phyloP scores from a whole-genome alignment of 2,113 vertebrate species.

The Otus sunia region DNA sequence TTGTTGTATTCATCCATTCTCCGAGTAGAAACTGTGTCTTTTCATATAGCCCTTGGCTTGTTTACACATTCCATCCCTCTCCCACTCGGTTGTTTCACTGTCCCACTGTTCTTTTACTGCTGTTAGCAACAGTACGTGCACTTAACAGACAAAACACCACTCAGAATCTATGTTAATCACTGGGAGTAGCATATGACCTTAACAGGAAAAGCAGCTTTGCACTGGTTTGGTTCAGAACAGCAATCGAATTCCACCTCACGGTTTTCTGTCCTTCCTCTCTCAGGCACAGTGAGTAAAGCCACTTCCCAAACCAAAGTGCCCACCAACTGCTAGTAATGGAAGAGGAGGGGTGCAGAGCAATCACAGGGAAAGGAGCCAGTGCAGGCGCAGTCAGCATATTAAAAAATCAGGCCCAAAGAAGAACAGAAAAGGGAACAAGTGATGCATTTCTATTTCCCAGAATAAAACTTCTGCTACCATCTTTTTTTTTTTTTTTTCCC shows the following conservation, averaged over 20 bases:
- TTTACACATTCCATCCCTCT: conserved; percentile 10
- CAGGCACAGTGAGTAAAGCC: not conserved
- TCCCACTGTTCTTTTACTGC: not conserved
- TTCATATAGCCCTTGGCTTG: not conserved
- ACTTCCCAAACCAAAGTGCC: not conserved
- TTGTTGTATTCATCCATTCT: not conserved
- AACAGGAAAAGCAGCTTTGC: not conserved
- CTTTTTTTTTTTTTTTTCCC: not conserved
- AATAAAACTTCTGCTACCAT: not conserved
- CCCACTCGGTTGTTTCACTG: not conserved
- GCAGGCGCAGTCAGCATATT: not conserved
- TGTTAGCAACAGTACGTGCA: not conserved
- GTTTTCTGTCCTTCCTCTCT: not conserved
- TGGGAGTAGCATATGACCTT: not conserved
- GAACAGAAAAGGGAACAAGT: not conserved
- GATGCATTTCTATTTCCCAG: not conserved
- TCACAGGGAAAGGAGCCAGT: not conserved
- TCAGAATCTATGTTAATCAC: not conserved
- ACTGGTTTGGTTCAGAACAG: not conserved
- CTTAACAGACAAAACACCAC: conserved; percentile 1
- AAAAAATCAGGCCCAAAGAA: not conserved
- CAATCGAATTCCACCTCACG: accelerated
- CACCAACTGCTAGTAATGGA: not conserved
- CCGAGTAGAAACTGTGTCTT: not conserved
- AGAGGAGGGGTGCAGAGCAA: not conserved